These are phyloP conservation scores for Ostrea denselamellosa DNA, from an alignment of 1,140 invertebrate genomes.

Conservation along the genomic window DNA sequence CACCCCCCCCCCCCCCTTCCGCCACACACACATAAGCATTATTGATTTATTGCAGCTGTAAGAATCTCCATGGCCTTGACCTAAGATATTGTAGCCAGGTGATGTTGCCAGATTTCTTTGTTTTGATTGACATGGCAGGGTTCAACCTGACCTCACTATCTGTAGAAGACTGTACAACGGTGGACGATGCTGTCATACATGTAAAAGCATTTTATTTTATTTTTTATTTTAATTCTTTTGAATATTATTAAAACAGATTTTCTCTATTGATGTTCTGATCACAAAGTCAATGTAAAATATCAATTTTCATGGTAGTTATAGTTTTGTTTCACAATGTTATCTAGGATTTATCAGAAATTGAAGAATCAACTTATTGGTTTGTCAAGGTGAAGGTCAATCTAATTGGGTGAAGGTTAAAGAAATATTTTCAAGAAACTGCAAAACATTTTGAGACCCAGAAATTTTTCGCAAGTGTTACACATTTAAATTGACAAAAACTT, in stretches of 20 bases:
- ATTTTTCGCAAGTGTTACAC: background rate
- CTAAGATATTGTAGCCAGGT: constrained; percentile 13
- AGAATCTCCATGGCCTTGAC: background rate
- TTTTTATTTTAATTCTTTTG: no score
- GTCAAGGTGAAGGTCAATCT: no score
- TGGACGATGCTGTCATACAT: background rate
- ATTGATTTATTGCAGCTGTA: constrained; percentile 21
- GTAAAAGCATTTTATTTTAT: background rate
- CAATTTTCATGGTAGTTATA: no score
- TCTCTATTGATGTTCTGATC: no score
- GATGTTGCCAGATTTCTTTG: constrained; percentile 28
- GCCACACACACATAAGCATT: background rate
- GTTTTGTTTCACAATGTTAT: no score
- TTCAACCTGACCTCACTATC: background rate
- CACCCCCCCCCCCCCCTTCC: no score
- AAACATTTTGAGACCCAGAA: background rate
- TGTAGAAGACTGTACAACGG: constrained; percentile 15
- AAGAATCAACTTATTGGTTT: no score
- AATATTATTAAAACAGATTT: no score
- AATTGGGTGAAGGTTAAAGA: background rate
- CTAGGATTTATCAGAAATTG: no score
- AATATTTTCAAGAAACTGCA: background rate
- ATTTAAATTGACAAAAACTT: background rate
- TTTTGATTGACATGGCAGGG: background rate
- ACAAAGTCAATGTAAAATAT: no score